Base-by-base conservation (phyloP, 2,888 invertebrate species). In the Drosophila gaucha region DNA sequence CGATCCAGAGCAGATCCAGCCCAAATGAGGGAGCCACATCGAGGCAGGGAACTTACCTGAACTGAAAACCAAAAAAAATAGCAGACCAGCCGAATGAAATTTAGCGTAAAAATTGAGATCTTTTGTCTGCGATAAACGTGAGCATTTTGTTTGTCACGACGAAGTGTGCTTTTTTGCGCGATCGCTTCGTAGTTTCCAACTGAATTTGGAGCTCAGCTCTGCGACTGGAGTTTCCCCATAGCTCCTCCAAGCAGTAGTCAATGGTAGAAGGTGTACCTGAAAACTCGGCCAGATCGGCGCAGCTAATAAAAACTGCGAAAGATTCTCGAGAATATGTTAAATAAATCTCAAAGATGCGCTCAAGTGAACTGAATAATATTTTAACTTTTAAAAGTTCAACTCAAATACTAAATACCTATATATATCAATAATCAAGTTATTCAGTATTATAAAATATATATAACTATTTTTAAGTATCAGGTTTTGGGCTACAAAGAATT, bases 131-230 rank as follows among this genome's bases (percentile, higher is more conserved):
- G 87, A 86, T 90, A 89, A 90, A 80, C 89, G 89, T 86, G 89
- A 90, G 89, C 90, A 88, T 89, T 80, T 89, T 88, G 89, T 89
- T 90, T 89, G 90, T 90, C 90, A 90, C 90, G 90, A 82, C 86
- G 85, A 90, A 89, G 87, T 84, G 84, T 84, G 87, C 73, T 86
- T 84, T 84, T 86, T 86, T 83, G 80, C 83, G 82, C 80, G 82
- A 86, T 83, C 83, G 74, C 65, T 39, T 54, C 28, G 39, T 22
- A 51, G 35, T 62, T 38, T 26, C 39, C 22, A 64, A 43, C 49
- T 59, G 59, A 18, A 74, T 50, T 33, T 74, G 49, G 51, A 58
- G 41, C 31, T 43, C 22, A 18, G 52, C n/a, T n/a, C 10, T 60
- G 60, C 9, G 24, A 22, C 14, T 33, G 41, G 3, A 35, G 43